These are phyloP conservation scores for Fulmarus glacialis DNA, from an alignment of 2,113 vertebrate genomes.

Conservation along the genomic window DNA sequence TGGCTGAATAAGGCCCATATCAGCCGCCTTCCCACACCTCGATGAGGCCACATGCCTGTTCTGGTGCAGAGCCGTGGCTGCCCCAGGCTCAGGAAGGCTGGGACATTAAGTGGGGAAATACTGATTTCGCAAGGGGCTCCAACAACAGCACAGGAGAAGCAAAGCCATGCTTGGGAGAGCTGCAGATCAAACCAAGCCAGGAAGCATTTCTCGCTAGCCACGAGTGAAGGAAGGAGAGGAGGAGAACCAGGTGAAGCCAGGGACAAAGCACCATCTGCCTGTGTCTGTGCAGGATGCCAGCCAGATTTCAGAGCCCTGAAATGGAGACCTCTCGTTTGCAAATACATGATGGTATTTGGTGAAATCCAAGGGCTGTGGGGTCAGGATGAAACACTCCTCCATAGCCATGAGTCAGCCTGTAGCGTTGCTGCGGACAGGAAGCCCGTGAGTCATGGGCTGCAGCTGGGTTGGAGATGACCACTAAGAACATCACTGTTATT, in stretches of 20 bases:
- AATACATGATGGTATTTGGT: background rate
- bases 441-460: background rate
- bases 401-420: background rate
- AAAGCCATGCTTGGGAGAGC: background rate
- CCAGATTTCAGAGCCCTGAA: background rate
- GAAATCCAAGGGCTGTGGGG: background rate
- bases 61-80: background rate
- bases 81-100: background rate
- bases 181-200: background rate
- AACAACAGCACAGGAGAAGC: background rate
- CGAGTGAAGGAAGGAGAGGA: background rate
- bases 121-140: background rate
- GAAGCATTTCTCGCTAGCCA: background rate
- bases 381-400: background rate
- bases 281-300: background rate
- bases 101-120: background rate
- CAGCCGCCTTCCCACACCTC: background rate
- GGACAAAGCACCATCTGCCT: background rate
- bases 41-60: background rate
- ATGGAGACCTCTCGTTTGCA: background rate
- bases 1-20: background rate
- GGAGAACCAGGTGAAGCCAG: background rate
- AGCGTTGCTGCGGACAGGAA: background rate
- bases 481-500: background rate
- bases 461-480: background rate